Evolutionary conservation across 2,113 vertebrate species (phyloP).

Genomic region (Neotragus pygmaeus): DNA sequence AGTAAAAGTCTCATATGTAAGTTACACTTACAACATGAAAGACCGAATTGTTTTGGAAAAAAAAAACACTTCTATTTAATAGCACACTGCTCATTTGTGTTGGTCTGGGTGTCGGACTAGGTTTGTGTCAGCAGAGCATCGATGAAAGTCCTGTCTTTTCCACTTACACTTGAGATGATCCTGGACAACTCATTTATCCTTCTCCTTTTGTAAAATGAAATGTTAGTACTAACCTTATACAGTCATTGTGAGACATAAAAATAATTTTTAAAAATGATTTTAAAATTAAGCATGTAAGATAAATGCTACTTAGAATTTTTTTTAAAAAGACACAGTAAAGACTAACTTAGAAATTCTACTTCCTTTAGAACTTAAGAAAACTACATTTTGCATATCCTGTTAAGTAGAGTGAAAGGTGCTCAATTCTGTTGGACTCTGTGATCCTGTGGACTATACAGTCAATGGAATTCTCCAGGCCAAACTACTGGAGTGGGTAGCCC

Average conservation of each 20-base stretch:
- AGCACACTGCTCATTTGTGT: background rate
- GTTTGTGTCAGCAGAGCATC: background rate
- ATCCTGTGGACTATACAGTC: background rate
- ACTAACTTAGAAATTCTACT: background rate
- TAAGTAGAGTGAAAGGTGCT: background rate
- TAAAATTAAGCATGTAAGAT: background rate
- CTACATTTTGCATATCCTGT: background rate
- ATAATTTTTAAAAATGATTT: background rate
- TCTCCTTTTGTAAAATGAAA: background rate
- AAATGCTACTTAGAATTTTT: background rate
- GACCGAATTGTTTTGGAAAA: background rate
- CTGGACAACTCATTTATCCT: background rate
- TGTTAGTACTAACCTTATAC: background rate
- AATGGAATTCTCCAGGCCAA: background rate
- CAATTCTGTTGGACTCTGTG: background rate
- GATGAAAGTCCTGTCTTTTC: background rate
- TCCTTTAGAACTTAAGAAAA: background rate
- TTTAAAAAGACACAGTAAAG: background rate
- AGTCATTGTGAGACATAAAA: background rate
- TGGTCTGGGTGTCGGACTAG: accelerated
- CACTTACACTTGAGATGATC: background rate
- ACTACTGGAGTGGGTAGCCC: background rate
- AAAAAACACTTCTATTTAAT: background rate
- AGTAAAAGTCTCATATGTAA: background rate
- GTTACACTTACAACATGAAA: background rate